Conservation (phyloP, 2,888 invertebrate genomes). For the Disparrhopalites patrizii region DNA sequence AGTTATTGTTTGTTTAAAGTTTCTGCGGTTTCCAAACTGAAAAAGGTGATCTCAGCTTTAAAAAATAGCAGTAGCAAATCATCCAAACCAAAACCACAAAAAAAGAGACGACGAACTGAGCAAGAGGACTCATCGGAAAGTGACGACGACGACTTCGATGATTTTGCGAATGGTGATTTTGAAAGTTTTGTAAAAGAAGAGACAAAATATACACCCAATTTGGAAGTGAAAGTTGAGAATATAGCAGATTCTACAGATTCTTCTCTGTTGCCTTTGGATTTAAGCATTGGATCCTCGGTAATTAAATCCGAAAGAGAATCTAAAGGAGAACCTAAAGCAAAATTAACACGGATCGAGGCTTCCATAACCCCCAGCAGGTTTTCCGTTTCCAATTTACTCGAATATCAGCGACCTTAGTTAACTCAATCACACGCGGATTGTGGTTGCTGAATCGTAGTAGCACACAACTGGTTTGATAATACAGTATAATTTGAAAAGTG, state of each 20-base stretch:
- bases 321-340: no score
- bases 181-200: slow-evolving; percentile 19
- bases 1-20: slow-evolving; percentile 27
- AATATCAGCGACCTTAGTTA: no score
- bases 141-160: slow-evolving; percentile 30
- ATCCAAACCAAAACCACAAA: slow-evolving; percentile 30
- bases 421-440: no score
- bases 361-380: no score
- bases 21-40: slow-evolving; percentile 35
- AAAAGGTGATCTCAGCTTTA: slow-evolving; percentile 32
- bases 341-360: no score
- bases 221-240: background rate
- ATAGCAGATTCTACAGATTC: no score
- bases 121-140: slow-evolving; percentile 35
- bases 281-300: background rate
- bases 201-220: background rate
- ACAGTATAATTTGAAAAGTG: no score
- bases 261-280: background rate
- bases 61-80: slow-evolving; percentile 22
- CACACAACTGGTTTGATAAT: no score
- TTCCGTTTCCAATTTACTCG: no score
- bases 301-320: background rate
- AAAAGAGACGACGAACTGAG: slow-evolving; percentile 36
- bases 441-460: no score
- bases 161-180: slow-evolving; percentile 17